phyloP scores from a whole-genome alignment of 1,140 invertebrate species.

The Planococcus citri region DNA sequence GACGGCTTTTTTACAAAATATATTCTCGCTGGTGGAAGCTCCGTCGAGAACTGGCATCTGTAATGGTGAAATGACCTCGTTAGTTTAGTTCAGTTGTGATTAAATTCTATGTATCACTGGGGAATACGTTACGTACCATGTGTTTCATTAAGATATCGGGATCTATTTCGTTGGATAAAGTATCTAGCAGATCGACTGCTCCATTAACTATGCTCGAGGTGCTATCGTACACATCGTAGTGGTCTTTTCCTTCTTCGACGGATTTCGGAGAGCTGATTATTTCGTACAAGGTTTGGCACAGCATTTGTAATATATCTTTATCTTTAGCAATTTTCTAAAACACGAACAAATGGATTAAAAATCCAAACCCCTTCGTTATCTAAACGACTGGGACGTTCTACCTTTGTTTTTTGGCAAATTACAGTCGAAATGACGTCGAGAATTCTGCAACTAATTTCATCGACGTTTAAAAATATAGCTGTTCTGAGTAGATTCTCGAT shows the following conservation, averaged over 20 bases:
- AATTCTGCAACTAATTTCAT: conserved; percentile 8
- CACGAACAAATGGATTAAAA: too few relatives aligned
- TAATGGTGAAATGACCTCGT: too few relatives aligned
- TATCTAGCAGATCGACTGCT: not conserved
- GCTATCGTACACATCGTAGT: not conserved
- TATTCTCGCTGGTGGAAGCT: not conserved
- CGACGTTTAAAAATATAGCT: not conserved
- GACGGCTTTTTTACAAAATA: conserved; percentile 12
- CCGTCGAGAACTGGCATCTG: not conserved
- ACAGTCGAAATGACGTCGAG: not conserved
- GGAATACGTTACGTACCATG: conserved; percentile 1
- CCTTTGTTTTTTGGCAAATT: conserved; percentile 5
- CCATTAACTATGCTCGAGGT: not conserved
- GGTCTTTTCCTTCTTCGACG: not conserved
- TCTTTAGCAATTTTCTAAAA: conserved; percentile 14
- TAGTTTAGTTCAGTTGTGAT: too few relatives aligned
- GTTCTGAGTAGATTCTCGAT: not conserved
- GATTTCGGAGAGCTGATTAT: not conserved
- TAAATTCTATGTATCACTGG: too few relatives aligned
- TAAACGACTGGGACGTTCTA: not conserved
- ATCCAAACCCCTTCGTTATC: too few relatives aligned
- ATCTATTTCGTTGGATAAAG: not conserved
- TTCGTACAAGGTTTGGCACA: not conserved
- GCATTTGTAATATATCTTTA: not conserved
- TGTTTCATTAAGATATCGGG: conserved; percentile 10